Conservation (phyloP, 2,797 vertebrate species). For the Scolopax bukidnonensis region DNA sequence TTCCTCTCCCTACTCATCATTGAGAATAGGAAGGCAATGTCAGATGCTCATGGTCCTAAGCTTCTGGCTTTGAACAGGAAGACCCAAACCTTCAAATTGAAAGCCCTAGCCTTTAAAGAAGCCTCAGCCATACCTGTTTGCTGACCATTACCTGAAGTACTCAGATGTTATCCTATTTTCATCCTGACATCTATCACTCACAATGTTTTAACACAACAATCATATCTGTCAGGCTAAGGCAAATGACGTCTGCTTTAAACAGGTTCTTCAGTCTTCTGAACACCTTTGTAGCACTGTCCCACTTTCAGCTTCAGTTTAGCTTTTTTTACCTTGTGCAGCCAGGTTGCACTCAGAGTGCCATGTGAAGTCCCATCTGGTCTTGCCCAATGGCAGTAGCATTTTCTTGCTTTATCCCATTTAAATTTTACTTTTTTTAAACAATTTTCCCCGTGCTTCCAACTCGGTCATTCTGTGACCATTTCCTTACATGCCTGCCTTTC, state of each 20-base stretch:
- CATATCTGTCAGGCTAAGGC: background rate
- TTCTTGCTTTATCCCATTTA: background rate
- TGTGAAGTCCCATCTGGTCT: background rate
- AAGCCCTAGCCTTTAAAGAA: background rate
- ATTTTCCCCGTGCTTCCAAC: accelerated
- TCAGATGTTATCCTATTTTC: background rate
- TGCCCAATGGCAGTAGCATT: background rate
- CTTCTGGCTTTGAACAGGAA: background rate
- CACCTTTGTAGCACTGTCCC: background rate
- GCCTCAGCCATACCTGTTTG: background rate
- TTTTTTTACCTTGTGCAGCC: background rate
- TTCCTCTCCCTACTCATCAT: background rate
- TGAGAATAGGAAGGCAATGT: background rate
- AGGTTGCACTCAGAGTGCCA: background rate
- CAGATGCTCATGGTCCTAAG: background rate
- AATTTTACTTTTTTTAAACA: background rate
- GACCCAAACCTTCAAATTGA: background rate
- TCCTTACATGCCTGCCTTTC: background rate
- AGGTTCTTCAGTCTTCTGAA: background rate
- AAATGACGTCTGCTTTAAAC: background rate
- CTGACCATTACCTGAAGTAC: background rate
- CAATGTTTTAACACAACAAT: background rate
- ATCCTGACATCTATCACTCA: background rate
- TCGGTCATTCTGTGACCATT: background rate
- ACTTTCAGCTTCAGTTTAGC: background rate